A percentile compares a stretch with the other conserved stretches of the same genome.
Evolutionary conservation across 2,888 invertebrate species (phyloP).

Genomic region (Phaonia tiefii): DNA sequence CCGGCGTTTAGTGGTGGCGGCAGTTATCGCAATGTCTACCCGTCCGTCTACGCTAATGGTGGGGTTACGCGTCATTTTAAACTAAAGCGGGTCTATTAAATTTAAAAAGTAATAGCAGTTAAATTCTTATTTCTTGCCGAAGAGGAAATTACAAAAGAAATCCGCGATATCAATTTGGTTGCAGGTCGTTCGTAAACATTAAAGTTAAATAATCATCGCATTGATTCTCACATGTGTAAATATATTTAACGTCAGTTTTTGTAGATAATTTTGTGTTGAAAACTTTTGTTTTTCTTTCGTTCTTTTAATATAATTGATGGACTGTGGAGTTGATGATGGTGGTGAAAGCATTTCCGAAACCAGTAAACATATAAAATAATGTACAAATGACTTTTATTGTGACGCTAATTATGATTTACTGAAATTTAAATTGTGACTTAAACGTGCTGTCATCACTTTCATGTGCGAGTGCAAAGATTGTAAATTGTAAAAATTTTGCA

Average conservation of each 20-base stretch:
- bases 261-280: constrained; percentile 26
- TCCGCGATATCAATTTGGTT: too few species aligned
- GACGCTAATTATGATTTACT: constrained; percentile 31
- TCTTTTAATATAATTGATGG: constrained; percentile 12
- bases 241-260: not conserved
- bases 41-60: too few species aligned
- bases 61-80: too few species aligned
- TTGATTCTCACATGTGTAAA: constrained; percentile 3
- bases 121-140: too few species aligned
- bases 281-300: not conserved
- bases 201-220: not conserved
- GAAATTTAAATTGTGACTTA: too few species aligned
- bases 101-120: too few species aligned
- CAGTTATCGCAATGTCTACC: too few species aligned
- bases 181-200: too few species aligned
- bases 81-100: too few species aligned
- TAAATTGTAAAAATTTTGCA: too few species aligned
- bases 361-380: constrained; percentile 10
- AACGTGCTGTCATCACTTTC: constrained; percentile 4
- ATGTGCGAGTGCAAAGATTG: not conserved
- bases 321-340: not conserved
- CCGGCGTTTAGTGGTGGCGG: too few species aligned
- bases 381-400: not conserved
- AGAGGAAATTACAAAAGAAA: too few species aligned
- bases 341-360: constrained; percentile 53